Conservation (phyloP, 2,888 invertebrate genomes). For the Agrilus cyanescens region DNA sequence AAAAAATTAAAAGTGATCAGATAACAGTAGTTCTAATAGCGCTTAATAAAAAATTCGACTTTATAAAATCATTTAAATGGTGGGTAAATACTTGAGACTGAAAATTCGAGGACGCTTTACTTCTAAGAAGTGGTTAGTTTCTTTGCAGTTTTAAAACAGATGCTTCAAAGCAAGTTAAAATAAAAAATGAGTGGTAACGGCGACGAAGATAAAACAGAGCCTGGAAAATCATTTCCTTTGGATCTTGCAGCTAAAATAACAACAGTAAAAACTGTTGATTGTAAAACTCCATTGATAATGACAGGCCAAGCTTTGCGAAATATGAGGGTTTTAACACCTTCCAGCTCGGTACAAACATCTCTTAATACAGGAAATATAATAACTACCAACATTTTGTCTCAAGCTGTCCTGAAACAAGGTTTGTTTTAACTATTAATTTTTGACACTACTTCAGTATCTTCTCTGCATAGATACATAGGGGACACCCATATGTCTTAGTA, state of each 20-base stretch:
- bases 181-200: conserved; percentile 31
- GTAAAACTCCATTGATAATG: conserved; percentile 31
- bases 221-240: conserved; percentile 43
- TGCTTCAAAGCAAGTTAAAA: conserved; percentile 7
- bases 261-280: conserved; percentile 37
- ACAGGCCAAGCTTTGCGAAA: conserved; percentile 30
- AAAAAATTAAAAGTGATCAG: too few species aligned
- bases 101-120: too few species aligned
- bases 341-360: conserved; percentile 25
- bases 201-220: conserved; percentile 44
- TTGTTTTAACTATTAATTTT: conserved; percentile 8
- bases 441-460: too few species aligned
- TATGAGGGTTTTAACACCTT: conserved; percentile 33
- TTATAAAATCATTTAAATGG: too few species aligned
- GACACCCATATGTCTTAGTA: too few species aligned
- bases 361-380: conserved; percentile 32
- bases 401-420: conserved; percentile 43
- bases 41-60: too few species aligned
- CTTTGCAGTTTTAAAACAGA: background rate
- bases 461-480: too few species aligned
- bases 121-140: too few species aligned
- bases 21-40: too few species aligned
- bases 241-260: conserved; percentile 41
- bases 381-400: conserved; percentile 36
- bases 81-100: too few species aligned